phyloP scores from a whole-genome alignment of 92 coral and sea anemone species.

The Nematostella vectensis region DNA sequence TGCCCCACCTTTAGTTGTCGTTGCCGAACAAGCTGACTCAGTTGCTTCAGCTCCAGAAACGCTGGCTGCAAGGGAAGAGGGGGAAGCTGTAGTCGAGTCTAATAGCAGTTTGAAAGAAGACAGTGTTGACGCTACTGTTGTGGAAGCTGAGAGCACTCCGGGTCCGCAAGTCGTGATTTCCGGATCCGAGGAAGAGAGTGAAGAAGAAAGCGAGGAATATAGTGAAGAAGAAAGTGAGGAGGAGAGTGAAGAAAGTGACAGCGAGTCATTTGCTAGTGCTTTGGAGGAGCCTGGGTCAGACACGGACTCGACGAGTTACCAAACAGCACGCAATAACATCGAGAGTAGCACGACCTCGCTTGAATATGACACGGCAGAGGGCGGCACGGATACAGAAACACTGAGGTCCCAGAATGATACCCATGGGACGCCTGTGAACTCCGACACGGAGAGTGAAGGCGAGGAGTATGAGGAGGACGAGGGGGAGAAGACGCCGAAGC shows the following conservation, averaged over 20 bases:
- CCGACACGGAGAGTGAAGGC: slow-evolving; percentile 58
- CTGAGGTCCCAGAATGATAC: slow-evolving; percentile 11
- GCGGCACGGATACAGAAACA: slow-evolving; percentile 35
- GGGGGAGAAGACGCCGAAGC: slow-evolving; percentile 22
- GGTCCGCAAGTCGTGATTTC: too few species aligned
- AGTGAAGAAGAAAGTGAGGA: slow-evolving; percentile 16
- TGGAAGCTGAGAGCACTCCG: too few species aligned
- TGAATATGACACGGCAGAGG: slow-evolving; percentile 32
- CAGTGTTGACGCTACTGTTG: too few species aligned
- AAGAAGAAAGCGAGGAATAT: neutral
- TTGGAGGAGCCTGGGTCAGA: slow-evolving; percentile 80
- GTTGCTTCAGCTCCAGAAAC: too few species aligned
- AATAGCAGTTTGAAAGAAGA: too few species aligned
- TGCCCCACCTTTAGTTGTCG: too few species aligned
- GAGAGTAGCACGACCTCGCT: slow-evolving; percentile 61
- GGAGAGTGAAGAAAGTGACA: slow-evolving; percentile 50
- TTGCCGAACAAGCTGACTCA: too few species aligned
- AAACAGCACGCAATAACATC: slow-evolving; percentile 47
- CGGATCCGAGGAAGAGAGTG: slow-evolving; percentile 4
- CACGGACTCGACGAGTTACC: slow-evolving; percentile 62
- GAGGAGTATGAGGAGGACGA: slow-evolving; percentile 34
- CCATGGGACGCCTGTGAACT: slow-evolving; percentile 57
- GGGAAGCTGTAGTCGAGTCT: too few species aligned
- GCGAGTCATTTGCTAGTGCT: slow-evolving; percentile 81
- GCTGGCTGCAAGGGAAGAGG: too few species aligned